Evolutionary conservation across 2,113 vertebrate genomes (phyloP).

Genomic region (Heterotilapia buettikoferi): DNA sequence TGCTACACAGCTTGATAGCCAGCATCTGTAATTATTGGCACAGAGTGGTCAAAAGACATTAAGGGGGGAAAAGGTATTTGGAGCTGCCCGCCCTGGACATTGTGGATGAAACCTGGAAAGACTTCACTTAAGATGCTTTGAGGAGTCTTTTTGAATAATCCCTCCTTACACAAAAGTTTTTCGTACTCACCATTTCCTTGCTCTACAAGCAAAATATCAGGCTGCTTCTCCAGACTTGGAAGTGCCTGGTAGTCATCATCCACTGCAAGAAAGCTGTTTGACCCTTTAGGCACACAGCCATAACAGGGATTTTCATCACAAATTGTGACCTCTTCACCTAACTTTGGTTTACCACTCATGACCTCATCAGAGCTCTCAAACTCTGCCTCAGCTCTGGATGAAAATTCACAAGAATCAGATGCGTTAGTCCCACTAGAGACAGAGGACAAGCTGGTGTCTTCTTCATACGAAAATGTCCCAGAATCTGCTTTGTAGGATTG

Average conservation of each 20-base stretch:
- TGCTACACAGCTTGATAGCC: constrained; percentile 38
- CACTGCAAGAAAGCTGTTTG: not conserved
- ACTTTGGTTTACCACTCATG: not conserved
- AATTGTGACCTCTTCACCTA: not conserved
- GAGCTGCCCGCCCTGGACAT: not conserved
- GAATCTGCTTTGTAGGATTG: constrained; percentile 1
- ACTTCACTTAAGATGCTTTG: not conserved
- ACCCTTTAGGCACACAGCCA: not conserved
- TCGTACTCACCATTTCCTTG: not conserved
- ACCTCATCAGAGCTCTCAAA: not conserved
- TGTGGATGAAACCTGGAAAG: not conserved
- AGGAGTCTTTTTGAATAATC: not conserved
- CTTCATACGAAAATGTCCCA: not conserved
- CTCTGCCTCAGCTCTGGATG: not conserved
- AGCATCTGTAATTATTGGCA: not conserved
- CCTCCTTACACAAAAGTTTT: not conserved
- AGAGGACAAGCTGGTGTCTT: not conserved
- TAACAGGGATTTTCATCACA: not conserved
- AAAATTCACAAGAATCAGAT: not conserved
- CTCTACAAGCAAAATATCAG: not conserved
- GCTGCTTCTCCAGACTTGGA: not conserved
- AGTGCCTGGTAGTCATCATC: constrained; percentile 39
- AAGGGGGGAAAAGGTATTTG: not conserved
- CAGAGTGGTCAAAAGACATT: not conserved
- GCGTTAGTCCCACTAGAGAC: not conserved